Conservation (phyloP, 1,140 invertebrate species). For the Sitodiplosis mosellana region DNA sequence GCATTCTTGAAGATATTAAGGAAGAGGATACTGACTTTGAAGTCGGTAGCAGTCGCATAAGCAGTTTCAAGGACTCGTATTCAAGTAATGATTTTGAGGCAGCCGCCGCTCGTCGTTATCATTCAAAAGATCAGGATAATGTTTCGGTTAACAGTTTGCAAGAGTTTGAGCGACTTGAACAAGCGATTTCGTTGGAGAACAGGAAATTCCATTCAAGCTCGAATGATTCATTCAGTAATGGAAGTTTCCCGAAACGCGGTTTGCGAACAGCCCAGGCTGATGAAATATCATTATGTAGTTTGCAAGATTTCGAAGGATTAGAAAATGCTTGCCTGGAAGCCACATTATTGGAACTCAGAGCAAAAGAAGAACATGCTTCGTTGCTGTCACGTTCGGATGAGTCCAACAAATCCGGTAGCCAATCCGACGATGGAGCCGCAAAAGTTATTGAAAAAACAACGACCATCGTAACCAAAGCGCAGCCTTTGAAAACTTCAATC, state of each 20-base stretch:
- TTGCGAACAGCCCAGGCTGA: conserved; percentile 59
- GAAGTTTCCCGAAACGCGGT: conserved; percentile 47
- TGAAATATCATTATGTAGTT: conserved; percentile 74
- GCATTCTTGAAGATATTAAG: conserved; percentile 76
- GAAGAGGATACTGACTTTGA: conserved; percentile 78
- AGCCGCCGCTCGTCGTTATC: conserved; percentile 55
- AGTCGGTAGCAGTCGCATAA: conserved; percentile 54
- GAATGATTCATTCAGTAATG: conserved; percentile 58
- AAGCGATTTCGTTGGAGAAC: conserved; percentile 48
- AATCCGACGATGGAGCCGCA: conserved; percentile 28
- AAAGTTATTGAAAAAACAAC: conserved; percentile 19
- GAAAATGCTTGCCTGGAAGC: conserved; percentile 74
- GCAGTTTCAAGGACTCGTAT: conserved; percentile 57
- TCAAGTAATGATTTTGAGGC: conserved; percentile 64
- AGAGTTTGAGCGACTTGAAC: conserved; percentile 84
- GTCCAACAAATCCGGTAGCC: conserved; percentile 33
- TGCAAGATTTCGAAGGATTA: conserved; percentile 86
- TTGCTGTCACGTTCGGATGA: conserved; percentile 37
- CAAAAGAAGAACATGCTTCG: conserved; percentile 69
- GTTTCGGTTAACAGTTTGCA: conserved; percentile 79
- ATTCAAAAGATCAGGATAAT: conserved; percentile 74
- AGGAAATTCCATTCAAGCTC: conserved; percentile 38
- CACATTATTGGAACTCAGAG: conserved; percentile 60
- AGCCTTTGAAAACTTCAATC: too few species aligned
- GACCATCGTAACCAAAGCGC: conserved; percentile 27